phyloP scores from a whole-genome alignment of 2,888 invertebrate genomes.

The Ecliptopera silaceata region DNA sequence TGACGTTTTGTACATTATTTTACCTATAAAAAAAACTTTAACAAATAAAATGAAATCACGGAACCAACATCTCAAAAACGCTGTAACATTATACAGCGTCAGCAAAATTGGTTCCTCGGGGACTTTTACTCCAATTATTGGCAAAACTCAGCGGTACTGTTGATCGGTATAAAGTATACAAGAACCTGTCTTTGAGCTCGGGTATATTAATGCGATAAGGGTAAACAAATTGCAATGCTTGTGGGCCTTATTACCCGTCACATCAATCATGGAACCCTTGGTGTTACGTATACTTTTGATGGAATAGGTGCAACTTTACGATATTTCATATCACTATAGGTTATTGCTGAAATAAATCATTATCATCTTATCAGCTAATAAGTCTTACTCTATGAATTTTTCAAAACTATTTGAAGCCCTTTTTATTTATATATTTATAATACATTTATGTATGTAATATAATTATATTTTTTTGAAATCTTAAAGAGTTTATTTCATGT shows the following conservation, averaged over 20 bases:
- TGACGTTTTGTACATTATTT: too few relatives aligned
- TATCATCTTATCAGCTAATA: too few relatives aligned
- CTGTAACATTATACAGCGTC: slow-evolving; percentile 43
- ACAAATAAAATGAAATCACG: too few relatives aligned
- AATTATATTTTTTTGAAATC: too few relatives aligned
- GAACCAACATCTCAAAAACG: background rate
- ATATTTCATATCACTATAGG: background rate
- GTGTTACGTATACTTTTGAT: slow-evolving; percentile 47
- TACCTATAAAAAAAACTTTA: too few relatives aligned
- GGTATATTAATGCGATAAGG: slow-evolving; percentile 75
- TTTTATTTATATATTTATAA: too few relatives aligned
- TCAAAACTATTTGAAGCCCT: too few relatives aligned
- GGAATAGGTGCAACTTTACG: slow-evolving; percentile 42
- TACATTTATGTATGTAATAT: too few relatives aligned
- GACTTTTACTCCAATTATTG: slow-evolving; percentile 76
- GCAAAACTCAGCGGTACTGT: slow-evolving; percentile 64
- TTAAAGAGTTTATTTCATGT: too few relatives aligned
- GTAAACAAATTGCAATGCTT: slow-evolving; percentile 82
- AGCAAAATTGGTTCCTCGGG: slow-evolving; percentile 76
- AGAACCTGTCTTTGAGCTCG: slow-evolving; percentile 62
- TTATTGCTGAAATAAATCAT: too few relatives aligned
- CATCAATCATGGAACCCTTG: slow-evolving; percentile 79
- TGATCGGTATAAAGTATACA: slow-evolving; percentile 75
- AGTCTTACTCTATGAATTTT: too few relatives aligned
- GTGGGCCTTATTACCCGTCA: slow-evolving; percentile 79